These are phyloP conservation scores for Cephalopholis sonnerati DNA, from an alignment of 2,113 vertebrate genomes.

Conservation along the genomic window DNA sequence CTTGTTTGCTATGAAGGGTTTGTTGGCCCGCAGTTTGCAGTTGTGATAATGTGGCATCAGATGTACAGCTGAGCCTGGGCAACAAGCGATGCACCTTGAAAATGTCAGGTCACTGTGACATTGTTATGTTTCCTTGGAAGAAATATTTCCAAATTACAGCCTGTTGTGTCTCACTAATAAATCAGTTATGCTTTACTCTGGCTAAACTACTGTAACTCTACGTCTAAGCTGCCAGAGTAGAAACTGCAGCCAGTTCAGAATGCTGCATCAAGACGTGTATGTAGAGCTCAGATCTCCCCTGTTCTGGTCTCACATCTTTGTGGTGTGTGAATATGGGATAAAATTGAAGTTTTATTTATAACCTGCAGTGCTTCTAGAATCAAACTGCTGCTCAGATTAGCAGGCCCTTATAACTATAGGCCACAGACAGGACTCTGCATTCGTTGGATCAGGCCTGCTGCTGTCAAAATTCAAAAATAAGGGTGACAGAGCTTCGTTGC, in stretches of 20 bases:
- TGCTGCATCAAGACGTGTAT: constrained; percentile 7
- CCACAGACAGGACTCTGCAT: background rate
- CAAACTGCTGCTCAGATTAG: background rate
- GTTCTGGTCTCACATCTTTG: background rate
- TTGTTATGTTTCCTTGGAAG: constrained; percentile 1
- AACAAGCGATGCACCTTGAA: constrained; percentile 8
- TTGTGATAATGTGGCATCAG: background rate
- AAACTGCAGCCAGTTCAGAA: constrained; percentile 21
- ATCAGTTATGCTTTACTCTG: constrained; percentile 34
- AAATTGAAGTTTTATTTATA: constrained; percentile 13
- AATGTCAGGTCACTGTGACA: constrained; percentile 3
- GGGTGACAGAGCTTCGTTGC: background rate
- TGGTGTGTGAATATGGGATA: background rate
- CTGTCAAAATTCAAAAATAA: background rate
- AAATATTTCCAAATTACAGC: constrained; percentile 5
- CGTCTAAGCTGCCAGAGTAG: constrained; percentile 6
- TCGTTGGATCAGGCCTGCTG: background rate
- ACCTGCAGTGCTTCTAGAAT: background rate
- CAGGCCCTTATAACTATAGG: background rate
- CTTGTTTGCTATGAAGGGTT: background rate
- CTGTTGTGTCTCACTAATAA: constrained; percentile 10
- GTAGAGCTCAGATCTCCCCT: background rate
- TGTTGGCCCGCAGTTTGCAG: background rate
- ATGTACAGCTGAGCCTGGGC: background rate
- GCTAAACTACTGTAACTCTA: constrained; percentile 27